phyloP scores from a whole-genome alignment of 2,113 vertebrate genomes.

The Lanius ludovicianus region DNA sequence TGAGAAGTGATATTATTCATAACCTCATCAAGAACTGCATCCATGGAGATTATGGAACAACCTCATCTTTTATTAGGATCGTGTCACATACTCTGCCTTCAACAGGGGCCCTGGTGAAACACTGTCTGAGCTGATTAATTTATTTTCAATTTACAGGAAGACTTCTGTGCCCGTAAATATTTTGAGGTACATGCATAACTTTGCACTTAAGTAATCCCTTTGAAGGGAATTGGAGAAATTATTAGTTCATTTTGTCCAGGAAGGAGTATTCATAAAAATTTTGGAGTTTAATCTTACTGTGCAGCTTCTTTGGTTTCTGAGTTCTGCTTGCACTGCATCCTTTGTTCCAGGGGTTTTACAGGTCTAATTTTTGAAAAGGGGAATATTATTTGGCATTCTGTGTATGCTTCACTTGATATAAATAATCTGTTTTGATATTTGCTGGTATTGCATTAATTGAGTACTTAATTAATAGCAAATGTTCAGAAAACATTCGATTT shows the following conservation, averaged over 20 bases:
- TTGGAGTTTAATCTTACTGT: background rate
- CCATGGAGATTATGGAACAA: background rate
- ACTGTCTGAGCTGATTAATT: background rate
- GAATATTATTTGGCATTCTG: background rate
- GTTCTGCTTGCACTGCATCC: background rate
- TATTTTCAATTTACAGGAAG: constrained; percentile 2
- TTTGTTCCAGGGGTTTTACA: background rate
- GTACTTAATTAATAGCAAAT: background rate
- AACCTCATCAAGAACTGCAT: background rate
- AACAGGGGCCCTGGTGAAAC: background rate
- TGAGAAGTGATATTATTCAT: constrained; percentile 5
- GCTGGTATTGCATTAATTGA: background rate
- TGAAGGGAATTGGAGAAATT: background rate
- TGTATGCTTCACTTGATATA: background rate
- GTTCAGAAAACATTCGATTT: background rate
- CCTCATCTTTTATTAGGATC: background rate
- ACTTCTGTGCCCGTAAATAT: background rate
- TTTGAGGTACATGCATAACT: background rate
- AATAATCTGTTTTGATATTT: background rate
- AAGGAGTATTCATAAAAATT: background rate
- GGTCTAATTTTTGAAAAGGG: background rate
- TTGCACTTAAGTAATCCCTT: background rate
- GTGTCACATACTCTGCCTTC: background rate
- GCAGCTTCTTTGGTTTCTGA: background rate
- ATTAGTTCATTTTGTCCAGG: background rate